Base-by-base conservation (phyloP, 2,888 invertebrate species). In the Mesorhabditis spiculigera region DNA sequence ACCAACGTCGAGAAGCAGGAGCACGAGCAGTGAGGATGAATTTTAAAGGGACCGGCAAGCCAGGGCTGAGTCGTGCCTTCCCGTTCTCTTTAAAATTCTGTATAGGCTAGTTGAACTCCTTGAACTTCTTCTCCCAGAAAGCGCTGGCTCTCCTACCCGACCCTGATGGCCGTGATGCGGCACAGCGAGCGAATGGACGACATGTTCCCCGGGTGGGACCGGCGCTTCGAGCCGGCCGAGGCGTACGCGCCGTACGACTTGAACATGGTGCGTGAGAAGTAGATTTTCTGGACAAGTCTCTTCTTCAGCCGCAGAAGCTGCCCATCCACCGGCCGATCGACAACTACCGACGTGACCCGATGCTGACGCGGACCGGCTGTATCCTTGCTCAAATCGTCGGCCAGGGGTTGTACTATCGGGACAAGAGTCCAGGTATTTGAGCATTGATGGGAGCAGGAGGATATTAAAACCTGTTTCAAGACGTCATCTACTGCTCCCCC, bases 401-500 rank as follows among this genome's bases (percentile, higher is more conserved):
- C 6, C 67, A 80, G n/a, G 77, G 74, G 6, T 64, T 81, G 5
- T 43, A 65, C 42, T 67, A 75, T 62, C 69, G 70, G 16, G 73
- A 71, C 4, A 69, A 73, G n/a, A 45, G 65, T 8, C 81, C 81
- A 4, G 78, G 75, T 75, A 28, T 16, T 16, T 16, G 5, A 65
- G 43, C 28, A 43, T n/a, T 43, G 4, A 65, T 43, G 43, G 42
- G 41, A 8, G 16, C 42, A 41, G 63, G 8, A 62, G 63, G 41
- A 5, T 41, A n/a, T n/a, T 66, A 13, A 13, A n/a, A 16, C 28
- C n/a, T 43, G 62, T 62, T 4, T n/a, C 43, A 58, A 75, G 79
- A 82, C 70, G 69, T 79, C 6, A 79, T 82, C 66, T 82, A 82
- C 72, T 77, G 74, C 43, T 80, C 80, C 16, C 82, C 82, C 8